phyloP scores from a whole-genome alignment of 2,888 invertebrate genomes.

The Andrena praecox region DNA sequence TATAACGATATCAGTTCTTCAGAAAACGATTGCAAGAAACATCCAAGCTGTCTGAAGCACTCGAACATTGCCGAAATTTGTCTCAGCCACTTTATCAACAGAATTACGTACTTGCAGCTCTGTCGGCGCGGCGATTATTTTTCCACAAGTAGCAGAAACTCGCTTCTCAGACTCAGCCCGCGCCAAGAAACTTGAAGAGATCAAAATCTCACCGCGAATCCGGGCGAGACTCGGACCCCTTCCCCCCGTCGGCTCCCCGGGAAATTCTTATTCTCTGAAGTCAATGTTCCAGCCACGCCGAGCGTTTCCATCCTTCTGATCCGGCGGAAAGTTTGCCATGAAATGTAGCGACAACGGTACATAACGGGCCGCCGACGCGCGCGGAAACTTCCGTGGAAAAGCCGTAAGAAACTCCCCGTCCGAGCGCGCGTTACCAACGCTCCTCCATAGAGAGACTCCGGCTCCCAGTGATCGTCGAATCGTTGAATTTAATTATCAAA shows the following conservation, averaged over 20 bases:
- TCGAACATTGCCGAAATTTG: too few relatives aligned
- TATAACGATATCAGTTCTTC: too few relatives aligned
- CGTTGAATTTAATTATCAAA: slow-evolving; percentile 74
- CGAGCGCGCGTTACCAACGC: background rate
- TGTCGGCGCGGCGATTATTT: slow-evolving; percentile 13
- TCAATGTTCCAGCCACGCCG: slow-evolving; percentile 14
- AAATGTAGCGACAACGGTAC: slow-evolving; percentile 69
- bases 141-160: background rate
- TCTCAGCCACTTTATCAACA: background rate
- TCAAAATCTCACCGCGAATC: slow-evolving; percentile 74
- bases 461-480: slow-evolving; percentile 53
- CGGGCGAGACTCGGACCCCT: slow-evolving; percentile 71
- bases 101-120: background rate
- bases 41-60: too few relatives aligned
- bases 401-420: slow-evolving; percentile 65
- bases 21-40: too few relatives aligned
- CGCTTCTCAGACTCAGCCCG: background rate
- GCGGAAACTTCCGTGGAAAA: slow-evolving; percentile 50
- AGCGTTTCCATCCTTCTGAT: slow-evolving; percentile 58
- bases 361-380: slow-evolving; percentile 38
- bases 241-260: slow-evolving; percentile 51
- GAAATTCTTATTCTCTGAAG: slow-evolving; percentile 32
- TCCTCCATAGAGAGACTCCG: background rate
- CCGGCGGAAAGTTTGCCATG: slow-evolving; percentile 69
- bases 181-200: slow-evolving; percentile 14